These are phyloP conservation scores for Heliconius melpomene DNA, from an alignment of 1,140 invertebrate species.

Conservation along the genomic window DNA sequence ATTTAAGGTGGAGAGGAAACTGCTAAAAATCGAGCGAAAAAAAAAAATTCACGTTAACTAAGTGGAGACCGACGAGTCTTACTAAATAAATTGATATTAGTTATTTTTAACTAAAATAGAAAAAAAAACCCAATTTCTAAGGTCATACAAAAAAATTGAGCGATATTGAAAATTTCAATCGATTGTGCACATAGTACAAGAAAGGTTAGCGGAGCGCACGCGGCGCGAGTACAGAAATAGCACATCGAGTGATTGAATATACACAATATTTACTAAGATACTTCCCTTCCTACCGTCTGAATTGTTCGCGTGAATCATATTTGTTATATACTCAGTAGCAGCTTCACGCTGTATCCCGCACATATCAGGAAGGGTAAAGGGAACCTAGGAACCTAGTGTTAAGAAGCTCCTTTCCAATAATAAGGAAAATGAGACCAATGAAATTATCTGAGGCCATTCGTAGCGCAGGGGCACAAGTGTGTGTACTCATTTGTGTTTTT, in stretches of 20 bases:
- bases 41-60: too few species aligned
- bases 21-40: too few species aligned
- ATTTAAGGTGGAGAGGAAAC: too few species aligned
- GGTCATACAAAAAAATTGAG: not conserved
- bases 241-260: slow-evolving; percentile 25
- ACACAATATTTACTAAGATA: slow-evolving; percentile 27
- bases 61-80: too few species aligned
- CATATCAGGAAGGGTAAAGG: not conserved
- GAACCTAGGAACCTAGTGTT: not conserved
- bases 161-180: not conserved
- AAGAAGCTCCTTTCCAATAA: not conserved
- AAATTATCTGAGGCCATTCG: too few species aligned
- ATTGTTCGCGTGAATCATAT: not conserved
- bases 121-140: too few species aligned
- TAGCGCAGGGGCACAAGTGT: too few species aligned
- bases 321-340: not conserved
- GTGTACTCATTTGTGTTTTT: too few species aligned
- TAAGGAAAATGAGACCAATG: too few species aligned
- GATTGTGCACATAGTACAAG: not conserved
- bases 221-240: slow-evolving; percentile 27
- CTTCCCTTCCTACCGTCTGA: not conserved
- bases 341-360: not conserved
- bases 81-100: too few species aligned
- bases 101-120: too few species aligned
- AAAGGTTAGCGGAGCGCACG: slow-evolving; percentile 25